A percentile compares a stretch with the other conserved stretches of the same genome.
Evolutionary conservation across 2,797 vertebrate species (phyloP).

Genomic region (Etheostoma nigrum): DNA sequence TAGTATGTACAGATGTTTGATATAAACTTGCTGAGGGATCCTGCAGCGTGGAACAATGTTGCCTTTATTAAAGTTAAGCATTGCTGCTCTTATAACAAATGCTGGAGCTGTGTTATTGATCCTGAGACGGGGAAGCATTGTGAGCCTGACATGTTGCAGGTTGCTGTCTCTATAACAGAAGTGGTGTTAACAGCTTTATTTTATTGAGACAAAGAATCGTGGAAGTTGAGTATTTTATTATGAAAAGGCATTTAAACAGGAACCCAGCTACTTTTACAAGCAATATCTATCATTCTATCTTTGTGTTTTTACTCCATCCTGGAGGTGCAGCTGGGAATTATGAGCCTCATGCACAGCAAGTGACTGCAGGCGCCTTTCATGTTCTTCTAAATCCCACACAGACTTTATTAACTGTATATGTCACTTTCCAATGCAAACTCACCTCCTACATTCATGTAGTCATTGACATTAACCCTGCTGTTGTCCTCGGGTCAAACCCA

Average conservation of each 20-base stretch:
- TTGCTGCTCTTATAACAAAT: constrained; percentile 59
- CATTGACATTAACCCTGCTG: no score
- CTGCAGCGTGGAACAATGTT: constrained; percentile 69
- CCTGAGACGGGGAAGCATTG: constrained; percentile 21
- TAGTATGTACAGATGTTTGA: constrained; percentile 71
- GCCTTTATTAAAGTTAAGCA: constrained; percentile 77
- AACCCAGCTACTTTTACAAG: constrained; percentile 29
- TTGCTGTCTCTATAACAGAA: constrained; percentile 25
- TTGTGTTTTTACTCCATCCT: constrained; percentile 1
- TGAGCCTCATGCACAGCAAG: constrained; percentile 8
- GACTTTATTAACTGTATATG: constrained; percentile 12
- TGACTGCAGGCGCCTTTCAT: neutral
- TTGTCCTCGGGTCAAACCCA: no score
- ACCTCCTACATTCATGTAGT: neutral
- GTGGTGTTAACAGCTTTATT: constrained; percentile 40
- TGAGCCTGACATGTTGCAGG: constrained; percentile 24
- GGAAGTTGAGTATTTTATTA: constrained; percentile 45
- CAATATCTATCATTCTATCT: constrained; percentile 27
- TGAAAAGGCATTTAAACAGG: constrained; percentile 32
- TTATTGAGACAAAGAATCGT: constrained; percentile 32
- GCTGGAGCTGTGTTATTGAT: constrained; percentile 44
- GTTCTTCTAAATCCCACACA: neutral
- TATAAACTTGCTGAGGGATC: constrained; percentile 65
- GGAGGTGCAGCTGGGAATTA: constrained; percentile 10
- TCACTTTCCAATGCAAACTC: constrained; percentile 6